These are phyloP conservation scores for Prosapia bicincta DNA, from an alignment of 2,888 invertebrate genomes.

Conservation along the genomic window DNA sequence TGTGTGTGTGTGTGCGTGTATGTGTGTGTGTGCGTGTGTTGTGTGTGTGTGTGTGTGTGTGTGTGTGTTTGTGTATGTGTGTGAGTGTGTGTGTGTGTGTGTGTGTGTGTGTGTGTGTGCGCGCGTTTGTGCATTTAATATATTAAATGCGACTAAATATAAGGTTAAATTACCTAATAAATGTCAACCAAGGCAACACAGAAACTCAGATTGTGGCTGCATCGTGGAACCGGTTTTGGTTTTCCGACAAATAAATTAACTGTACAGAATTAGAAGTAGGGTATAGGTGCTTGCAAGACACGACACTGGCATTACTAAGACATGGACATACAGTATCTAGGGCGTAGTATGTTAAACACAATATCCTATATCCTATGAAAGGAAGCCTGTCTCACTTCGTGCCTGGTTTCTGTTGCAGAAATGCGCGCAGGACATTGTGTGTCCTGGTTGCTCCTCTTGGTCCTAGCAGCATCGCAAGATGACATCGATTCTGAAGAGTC, in stretches of 20 bases:
- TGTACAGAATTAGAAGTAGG: neutral
- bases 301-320: neutral
- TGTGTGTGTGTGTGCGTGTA: no score
- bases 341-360: neutral
- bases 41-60: no score
- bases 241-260: neutral
- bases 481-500: constrained; percentile 47
- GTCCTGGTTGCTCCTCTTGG: constrained; percentile 24
- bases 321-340: neutral
- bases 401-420: constrained; percentile 9
- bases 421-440: constrained; percentile 26
- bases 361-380: neutral
- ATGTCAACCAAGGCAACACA: neutral
- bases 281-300: neutral
- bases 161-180: neutral
- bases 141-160: no score
- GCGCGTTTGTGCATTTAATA: no score
- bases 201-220: neutral
- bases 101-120: no score
- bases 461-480: constrained; percentile 20
- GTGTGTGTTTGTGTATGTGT: no score
- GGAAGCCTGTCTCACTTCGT: neutral
- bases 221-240: neutral
- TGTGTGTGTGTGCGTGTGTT: no score
- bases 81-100: no score